Percentiles rank a stretch among this genome's conserved stretches.
phyloP scores from a whole-genome alignment of 2,888 invertebrate genomes.

The Epicampocera succincta region DNA sequence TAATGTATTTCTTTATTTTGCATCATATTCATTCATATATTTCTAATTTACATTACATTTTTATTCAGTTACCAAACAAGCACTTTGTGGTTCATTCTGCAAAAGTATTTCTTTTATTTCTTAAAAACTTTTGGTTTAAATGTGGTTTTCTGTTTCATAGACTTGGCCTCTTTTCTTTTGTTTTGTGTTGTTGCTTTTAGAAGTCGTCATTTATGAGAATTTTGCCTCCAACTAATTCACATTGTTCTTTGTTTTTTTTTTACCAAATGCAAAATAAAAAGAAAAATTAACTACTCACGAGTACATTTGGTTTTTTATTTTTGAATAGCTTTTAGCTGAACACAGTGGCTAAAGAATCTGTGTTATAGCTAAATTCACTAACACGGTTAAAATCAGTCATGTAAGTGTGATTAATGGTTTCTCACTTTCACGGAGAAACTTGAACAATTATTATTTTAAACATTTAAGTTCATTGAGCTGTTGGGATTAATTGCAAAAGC shows the following conservation, averaged over 20 bases:
- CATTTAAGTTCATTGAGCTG: no score
- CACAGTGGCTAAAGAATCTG: constrained; percentile 7
- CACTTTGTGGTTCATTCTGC: constrained; percentile 48
- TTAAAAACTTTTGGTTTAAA: constrained; percentile 38
- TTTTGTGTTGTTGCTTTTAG: constrained; percentile 28
- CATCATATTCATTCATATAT: constrained; percentile 23
- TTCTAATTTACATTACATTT: background rate
- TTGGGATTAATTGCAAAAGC: no score
- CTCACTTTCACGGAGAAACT: no score
- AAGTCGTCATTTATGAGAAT: constrained; percentile 59
- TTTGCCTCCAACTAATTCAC: constrained; percentile 61
- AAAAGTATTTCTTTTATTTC: constrained; percentile 40
- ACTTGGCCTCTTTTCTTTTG: constrained; percentile 64
- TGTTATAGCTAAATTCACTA: constrained; percentile 35
- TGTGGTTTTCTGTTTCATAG: constrained; percentile 67
- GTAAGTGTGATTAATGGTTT: no score
- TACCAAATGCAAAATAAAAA: constrained; percentile 4
- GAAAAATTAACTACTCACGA: constrained; percentile 15
- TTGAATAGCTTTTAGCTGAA: constrained; percentile 34
- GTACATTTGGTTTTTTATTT: background rate
- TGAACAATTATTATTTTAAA: no score
- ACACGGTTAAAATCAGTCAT: constrained; percentile 23
- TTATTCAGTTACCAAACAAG: constrained; percentile 39
- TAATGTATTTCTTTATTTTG: constrained; percentile 35
- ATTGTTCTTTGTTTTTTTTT: constrained; percentile 39